phyloP scores from a whole-genome alignment of 2,888 invertebrate species.

The Lysandra coridon region DNA sequence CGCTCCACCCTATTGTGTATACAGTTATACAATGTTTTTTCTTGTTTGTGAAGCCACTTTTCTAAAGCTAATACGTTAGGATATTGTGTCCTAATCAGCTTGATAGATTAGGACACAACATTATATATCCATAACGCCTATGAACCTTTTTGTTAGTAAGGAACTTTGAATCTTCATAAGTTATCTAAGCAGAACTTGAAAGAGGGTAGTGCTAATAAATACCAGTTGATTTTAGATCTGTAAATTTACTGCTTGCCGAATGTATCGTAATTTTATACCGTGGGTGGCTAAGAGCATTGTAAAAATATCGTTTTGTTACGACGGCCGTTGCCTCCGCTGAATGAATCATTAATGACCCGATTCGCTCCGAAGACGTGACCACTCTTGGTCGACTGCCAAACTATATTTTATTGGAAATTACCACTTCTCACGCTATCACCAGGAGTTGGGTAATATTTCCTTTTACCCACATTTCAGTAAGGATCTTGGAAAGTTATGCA shows the following conservation, averaged over 20 bases:
- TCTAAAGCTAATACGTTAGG: no score
- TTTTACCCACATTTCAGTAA: slow-evolving; percentile 10
- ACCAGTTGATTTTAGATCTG: background rate
- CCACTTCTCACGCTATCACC: slow-evolving; percentile 30
- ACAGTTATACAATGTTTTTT: no score
- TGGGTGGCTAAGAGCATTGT: slow-evolving; percentile 19
- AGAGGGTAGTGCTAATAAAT: background rate
- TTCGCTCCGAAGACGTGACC: slow-evolving; percentile 29
- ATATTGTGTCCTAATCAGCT: no score
- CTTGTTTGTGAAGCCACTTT: no score
- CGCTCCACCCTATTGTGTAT: no score
- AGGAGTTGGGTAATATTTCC: slow-evolving; percentile 23
- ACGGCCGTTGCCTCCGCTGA: slow-evolving; percentile 6
- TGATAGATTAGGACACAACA: no score
- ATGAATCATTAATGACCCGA: slow-evolving; percentile 33
- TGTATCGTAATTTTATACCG: slow-evolving; percentile 12
- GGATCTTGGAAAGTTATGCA: background rate
- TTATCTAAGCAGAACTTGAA: background rate
- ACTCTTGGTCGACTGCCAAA: slow-evolving; percentile 35
- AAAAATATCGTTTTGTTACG: slow-evolving; percentile 23
- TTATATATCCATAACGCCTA: no score
- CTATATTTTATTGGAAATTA: slow-evolving; percentile 31
- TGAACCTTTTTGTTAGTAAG: no score
- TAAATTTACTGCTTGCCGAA: background rate
- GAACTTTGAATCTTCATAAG: no score